phyloP scores from a whole-genome alignment of 37 sponge, comb jelly and placozoan species.

The Beroe ovata region DNA sequence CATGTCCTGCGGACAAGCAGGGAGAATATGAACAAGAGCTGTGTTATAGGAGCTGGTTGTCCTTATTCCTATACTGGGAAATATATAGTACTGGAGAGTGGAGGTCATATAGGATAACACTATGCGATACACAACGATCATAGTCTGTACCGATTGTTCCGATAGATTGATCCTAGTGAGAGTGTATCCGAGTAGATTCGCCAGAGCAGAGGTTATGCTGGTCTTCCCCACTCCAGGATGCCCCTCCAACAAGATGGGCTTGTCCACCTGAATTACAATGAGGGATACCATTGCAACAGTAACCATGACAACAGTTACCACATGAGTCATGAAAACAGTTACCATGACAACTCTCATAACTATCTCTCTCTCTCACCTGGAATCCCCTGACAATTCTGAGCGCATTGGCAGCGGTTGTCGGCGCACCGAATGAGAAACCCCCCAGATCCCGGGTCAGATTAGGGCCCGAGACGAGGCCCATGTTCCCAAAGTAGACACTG shows the following conservation, averaged over 20 bases:
- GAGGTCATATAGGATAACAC: too few relatives aligned
- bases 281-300: too few relatives aligned
- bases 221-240: constrained; percentile 98
- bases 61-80: not conserved
- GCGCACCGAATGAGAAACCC: constrained; percentile 27
- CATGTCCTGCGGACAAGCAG: constrained; percentile 86
- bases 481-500: not conserved
- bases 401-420: constrained; percentile 25
- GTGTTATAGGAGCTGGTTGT: not conserved
- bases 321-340: too few relatives aligned
- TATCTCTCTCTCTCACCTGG: constrained; percentile 25
- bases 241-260: constrained; percentile 91
- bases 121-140: too few relatives aligned
- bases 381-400: constrained; percentile 19
- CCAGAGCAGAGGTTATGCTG: constrained; percentile 85
- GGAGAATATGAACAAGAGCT: not conserved
- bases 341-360: too few relatives aligned
- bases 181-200: constrained; percentile 75
- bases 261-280: too few relatives aligned
- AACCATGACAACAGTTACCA: too few relatives aligned
- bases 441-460: not conserved
- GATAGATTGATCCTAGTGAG: constrained; percentile 92
- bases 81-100: too few relatives aligned
- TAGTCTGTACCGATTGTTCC: constrained; percentile 95
- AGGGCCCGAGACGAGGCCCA: not conserved